Percentiles rank a stretch among this genome's conserved stretches.
phyloP scores from a whole-genome alignment of 64 coral and sea anemone genomes.

The Acropora tenuis region DNA sequence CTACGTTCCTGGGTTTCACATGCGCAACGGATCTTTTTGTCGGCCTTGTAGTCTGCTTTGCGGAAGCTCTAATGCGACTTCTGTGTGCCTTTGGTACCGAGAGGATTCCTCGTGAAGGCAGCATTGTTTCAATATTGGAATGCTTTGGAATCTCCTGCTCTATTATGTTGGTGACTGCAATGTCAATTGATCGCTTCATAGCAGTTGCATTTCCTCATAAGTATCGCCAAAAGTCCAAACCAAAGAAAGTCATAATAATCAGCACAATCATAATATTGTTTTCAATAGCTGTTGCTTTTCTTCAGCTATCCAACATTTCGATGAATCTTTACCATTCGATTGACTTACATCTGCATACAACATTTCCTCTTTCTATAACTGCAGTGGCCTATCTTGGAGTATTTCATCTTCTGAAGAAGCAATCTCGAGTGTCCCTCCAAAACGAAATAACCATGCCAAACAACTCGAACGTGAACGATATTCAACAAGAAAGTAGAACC shows the following conservation, averaged over 20 bases:
- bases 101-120: background rate
- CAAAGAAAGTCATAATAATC: background rate
- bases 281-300: conserved; percentile 1
- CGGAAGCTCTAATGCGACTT: background rate
- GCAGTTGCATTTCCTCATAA: background rate
- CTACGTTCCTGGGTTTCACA: background rate
- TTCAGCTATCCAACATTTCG: conserved; percentile 7
- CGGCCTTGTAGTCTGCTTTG: background rate
- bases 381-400: background rate
- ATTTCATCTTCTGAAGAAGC: background rate
- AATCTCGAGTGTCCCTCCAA: background rate
- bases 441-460: background rate
- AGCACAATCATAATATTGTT: background rate
- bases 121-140: background rate
- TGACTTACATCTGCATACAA: conserved; percentile 17
- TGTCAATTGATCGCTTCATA: conserved; percentile 22
- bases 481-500: background rate
- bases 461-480: background rate
- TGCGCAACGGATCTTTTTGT: background rate
- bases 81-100: background rate
- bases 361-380: conserved; percentile 16
- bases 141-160: conserved; percentile 25
- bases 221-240: background rate
- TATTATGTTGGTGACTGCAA: background rate
- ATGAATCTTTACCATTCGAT: background rate